These are phyloP conservation scores for Eudasyphora cyanicolor DNA, from an alignment of 2,888 invertebrate genomes.

Conservation along the genomic window DNA sequence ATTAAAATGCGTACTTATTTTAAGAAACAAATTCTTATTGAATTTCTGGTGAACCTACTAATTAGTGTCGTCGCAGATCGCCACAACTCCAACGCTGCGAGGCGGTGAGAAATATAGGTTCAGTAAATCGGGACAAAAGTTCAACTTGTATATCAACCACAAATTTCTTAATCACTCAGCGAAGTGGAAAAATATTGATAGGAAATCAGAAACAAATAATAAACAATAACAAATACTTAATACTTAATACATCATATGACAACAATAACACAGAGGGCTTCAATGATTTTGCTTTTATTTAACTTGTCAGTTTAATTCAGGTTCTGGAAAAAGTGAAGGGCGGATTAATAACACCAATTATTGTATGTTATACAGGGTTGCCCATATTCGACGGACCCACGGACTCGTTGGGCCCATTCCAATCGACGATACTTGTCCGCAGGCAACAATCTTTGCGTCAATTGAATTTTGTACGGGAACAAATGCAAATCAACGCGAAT, in stretches of 20 bases:
- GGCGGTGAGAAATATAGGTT: constrained; percentile 58
- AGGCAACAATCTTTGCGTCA: no score
- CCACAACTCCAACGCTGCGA: constrained; percentile 33
- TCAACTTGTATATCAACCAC: constrained; percentile 69
- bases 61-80: constrained; percentile 79
- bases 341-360: neutral
- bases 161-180: constrained; percentile 37
- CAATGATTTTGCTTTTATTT: neutral
- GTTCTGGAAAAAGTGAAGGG: neutral
- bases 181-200: neutral
- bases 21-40: constrained; percentile 75
- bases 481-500: no score
- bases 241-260: neutral
- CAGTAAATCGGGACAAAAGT: constrained; percentile 75
- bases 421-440: no score
- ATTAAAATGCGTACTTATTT: constrained; percentile 49
- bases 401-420: no score
- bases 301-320: neutral
- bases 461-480: no score
- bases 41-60: constrained; percentile 77
- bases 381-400: no score
- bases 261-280: neutral
- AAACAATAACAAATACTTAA: neutral
- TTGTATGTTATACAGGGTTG: no score
- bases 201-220: neutral